Evolutionary conservation across 2,797 vertebrate species (phyloP).

Genomic region (Ibycter americanus): DNA sequence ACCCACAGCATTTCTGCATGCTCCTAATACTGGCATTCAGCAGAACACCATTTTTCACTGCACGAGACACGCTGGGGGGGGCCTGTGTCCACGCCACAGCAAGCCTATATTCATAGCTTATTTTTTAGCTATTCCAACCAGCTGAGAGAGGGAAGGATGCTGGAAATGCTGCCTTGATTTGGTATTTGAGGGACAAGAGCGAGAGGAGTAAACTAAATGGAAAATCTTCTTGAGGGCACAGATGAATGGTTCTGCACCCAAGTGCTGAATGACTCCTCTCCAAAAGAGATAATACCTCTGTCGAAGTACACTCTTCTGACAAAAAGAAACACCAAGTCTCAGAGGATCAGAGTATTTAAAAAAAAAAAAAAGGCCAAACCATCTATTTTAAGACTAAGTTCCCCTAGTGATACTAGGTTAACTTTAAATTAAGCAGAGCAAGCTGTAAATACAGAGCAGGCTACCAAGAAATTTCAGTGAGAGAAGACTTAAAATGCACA

Average conservation of each 20-base stretch:
- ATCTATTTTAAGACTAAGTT: constrained; percentile 31
- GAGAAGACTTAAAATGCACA: not conserved
- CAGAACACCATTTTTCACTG: not conserved
- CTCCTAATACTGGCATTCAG: not conserved
- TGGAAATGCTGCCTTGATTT: not conserved
- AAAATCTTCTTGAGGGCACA: not conserved
- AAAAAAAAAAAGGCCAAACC: not conserved
- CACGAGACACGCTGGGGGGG: fast-evolving
- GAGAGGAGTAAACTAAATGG: not conserved
- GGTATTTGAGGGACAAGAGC: not conserved
- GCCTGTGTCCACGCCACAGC: not conserved
- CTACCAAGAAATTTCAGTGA: not conserved
- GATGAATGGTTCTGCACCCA: not conserved
- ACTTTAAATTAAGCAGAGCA: constrained; percentile 32
- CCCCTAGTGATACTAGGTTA: not conserved
- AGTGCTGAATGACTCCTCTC: constrained; percentile 15
- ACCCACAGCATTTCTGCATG: not conserved
- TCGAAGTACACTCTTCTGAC: not conserved
- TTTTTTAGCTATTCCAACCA: not conserved
- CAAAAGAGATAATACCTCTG: not conserved
- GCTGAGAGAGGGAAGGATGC: not conserved
- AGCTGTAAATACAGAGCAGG: constrained; percentile 49
- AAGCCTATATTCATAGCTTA: not conserved
- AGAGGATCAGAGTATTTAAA: constrained; percentile 35
- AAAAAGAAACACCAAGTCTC: not conserved